These are phyloP conservation scores for Geococcyx californianus DNA, from an alignment of 2,113 vertebrate species.

Conservation along the genomic window DNA sequence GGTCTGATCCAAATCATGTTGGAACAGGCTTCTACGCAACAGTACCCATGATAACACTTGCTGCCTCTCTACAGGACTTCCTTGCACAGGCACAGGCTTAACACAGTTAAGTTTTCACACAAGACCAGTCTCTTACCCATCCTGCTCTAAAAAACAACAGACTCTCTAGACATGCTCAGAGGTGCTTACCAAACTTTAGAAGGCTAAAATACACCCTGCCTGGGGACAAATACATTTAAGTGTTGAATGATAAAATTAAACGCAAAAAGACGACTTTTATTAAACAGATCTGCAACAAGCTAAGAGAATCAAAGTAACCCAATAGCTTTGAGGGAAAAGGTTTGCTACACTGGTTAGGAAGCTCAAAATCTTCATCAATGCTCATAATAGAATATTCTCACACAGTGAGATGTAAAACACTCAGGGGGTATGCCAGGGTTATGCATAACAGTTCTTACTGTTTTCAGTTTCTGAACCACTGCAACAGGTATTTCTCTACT, in stretches of 20 bases:
- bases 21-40: not conserved
- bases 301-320: not conserved
- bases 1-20: not conserved
- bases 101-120: not conserved
- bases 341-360: not conserved
- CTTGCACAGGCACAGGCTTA: not conserved
- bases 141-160: not conserved
- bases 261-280: not conserved
- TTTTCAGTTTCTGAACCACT: not conserved
- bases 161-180: not conserved
- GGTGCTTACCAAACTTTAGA: not conserved
- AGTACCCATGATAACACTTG: accelerated
- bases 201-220: not conserved
- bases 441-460: not conserved
- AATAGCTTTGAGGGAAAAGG: not conserved
- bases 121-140: not conserved
- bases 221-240: not conserved
- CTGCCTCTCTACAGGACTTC: not conserved
- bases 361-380: not conserved
- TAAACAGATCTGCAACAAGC: not conserved
- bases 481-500: not conserved
- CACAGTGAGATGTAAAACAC: not conserved
- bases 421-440: not conserved
- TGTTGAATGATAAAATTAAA: not conserved
- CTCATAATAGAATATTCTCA: not conserved